Base-by-base conservation (phyloP, 2,113 vertebrate species). In the Passer montanus region DNA sequence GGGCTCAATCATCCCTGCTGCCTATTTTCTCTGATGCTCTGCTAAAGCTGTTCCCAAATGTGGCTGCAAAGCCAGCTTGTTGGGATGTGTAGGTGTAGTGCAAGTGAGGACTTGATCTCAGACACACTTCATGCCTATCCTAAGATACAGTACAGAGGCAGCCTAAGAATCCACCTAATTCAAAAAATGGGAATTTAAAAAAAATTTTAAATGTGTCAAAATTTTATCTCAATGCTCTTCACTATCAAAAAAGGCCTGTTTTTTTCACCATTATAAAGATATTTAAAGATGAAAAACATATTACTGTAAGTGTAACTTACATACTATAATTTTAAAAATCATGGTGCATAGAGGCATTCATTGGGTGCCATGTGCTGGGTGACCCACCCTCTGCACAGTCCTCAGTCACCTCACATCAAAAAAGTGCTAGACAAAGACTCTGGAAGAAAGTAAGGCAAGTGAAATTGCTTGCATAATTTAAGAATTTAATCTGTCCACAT, bases 161-260 rank as follows among this genome's bases (percentile, higher is more conserved):
- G 31, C 19, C 27, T 73, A 62, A 80, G 59, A 67, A 56, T 64
- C 66, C 44, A n/a, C 1, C 0, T 64, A 35, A 60, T 16, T 69
- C 39, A 43, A 84, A 66, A 89, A 75, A 68, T 4, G 4, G 8
- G 8, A 58, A 30, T 44, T 87, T 87, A 41, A 17, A 31, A 44
- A 69, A 44, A 31, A 33, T 39, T 52, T 78, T 47, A 27, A 33
- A 43, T 39, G 21, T 33, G 55, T 89, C 6, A 60, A 90, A 41
- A 39, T 41, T 58, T 63, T 30, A 41, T 52, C 28, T 64, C 10
- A 31, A 2, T 58, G 78, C 8, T 49, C 41, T 60, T 53, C 53
- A 30, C 4, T 22, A 8, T 24, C 0, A 47, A 72, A 56, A 24
- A 10, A 10, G 2, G 2, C 6, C 16, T 28, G 30, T 9, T 50